Conservation (phyloP, 2,888 invertebrate genomes). For the Acanthosepion esculentum region DNA sequence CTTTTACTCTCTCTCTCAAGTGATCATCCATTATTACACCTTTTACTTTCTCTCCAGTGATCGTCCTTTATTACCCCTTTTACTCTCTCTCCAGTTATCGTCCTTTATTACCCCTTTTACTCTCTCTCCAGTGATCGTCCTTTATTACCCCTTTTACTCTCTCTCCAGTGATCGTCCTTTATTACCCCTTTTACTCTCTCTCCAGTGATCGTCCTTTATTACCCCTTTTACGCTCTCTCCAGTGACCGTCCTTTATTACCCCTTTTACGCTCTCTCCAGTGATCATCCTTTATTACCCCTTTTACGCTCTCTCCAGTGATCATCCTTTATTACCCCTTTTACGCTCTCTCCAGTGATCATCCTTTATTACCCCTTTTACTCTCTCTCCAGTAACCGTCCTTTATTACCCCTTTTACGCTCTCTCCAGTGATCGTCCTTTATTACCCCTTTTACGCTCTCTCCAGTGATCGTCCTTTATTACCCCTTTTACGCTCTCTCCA, state of each 20-base stretch:
- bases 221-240: too few relatives aligned
- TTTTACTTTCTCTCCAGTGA: background rate
- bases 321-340: background rate
- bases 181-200: too few relatives aligned
- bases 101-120: conserved; percentile 46
- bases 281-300: too few relatives aligned
- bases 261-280: background rate
- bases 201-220: too few relatives aligned
- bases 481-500: conserved; percentile 47
- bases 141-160: too few relatives aligned
- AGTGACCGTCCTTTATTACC: too few relatives aligned
- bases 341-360: background rate
- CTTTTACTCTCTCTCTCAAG: too few relatives aligned
- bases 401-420: background rate
- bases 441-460: background rate
- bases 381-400: too few relatives aligned
- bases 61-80: background rate
- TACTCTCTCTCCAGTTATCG: background rate
- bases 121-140: too few relatives aligned
- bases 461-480: conserved; percentile 39
- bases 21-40: background rate
- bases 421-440: background rate
- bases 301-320: background rate
- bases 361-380: too few relatives aligned
- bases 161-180: background rate